Conservation (phyloP, 2,888 invertebrate species). For the Sphaeridia pumilis region DNA sequence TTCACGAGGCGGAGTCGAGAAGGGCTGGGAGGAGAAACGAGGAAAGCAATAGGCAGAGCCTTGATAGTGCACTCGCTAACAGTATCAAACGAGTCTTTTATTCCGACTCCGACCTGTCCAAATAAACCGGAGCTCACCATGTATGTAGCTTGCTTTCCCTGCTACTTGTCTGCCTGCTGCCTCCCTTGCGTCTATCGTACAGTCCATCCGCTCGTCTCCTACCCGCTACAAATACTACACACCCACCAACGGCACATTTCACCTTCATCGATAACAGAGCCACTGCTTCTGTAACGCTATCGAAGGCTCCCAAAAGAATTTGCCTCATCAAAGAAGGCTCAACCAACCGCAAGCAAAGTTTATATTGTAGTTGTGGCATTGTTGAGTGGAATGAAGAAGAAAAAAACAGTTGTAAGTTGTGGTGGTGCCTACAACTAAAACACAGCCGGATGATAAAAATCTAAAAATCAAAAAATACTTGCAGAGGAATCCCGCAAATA, state of each 20-base stretch:
- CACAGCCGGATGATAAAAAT: too few relatives aligned
- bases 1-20: slow-evolving; percentile 32
- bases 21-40: slow-evolving; percentile 23
- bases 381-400: too few relatives aligned
- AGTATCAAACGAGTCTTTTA: slow-evolving; percentile 16
- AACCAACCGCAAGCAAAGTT: too few relatives aligned
- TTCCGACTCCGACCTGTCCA: slow-evolving; percentile 6
- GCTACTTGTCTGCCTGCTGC: background rate
- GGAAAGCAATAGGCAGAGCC: slow-evolving; percentile 28
- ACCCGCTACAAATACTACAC: background rate
- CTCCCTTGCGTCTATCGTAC: slow-evolving; percentile 1
- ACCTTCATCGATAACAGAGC: too few relatives aligned
- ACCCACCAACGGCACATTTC: background rate
- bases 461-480: too few relatives aligned
- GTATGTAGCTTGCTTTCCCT: background rate
- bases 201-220: background rate
- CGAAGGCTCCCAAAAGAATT: too few relatives aligned
- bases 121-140: slow-evolving; percentile 1
- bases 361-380: too few relatives aligned
- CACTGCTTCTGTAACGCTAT: too few relatives aligned
- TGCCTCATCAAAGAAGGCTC: too few relatives aligned
- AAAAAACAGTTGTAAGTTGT: too few relatives aligned
- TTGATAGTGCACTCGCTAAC: slow-evolving; percentile 29
- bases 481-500: too few relatives aligned
- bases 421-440: too few relatives aligned